Conservation (phyloP, 2,888 invertebrate genomes). For the Adelognathus sp. region DNA sequence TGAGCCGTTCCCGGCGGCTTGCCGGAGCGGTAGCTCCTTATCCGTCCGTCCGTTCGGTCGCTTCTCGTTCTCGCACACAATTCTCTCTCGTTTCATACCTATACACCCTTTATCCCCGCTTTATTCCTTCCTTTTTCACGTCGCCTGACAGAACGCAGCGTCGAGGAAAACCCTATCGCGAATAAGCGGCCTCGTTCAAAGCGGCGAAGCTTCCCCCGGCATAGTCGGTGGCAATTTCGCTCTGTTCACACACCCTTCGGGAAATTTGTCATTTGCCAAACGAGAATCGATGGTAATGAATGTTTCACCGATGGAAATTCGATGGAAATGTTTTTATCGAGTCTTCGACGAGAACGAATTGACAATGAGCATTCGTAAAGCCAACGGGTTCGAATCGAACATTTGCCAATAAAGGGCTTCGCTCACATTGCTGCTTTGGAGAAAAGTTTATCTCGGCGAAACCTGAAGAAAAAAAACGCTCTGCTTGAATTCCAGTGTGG, state of each 20-base stretch:
- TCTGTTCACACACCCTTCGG: neutral
- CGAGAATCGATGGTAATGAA: neutral
- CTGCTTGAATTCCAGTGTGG: neutral
- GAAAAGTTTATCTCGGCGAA: neutral
- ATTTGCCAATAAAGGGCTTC: too few species aligned
- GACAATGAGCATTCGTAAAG: neutral
- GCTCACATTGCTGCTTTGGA: too few species aligned
- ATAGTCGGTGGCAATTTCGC: neutral
- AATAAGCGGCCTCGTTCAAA: neutral
- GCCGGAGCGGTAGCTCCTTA: slow-evolving; percentile 57
- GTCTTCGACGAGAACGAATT: neutral
- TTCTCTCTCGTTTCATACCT: slow-evolving; percentile 1
- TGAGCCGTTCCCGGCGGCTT: slow-evolving; percentile 59
- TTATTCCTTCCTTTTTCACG: neutral
- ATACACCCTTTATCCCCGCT: neutral
- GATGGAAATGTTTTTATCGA: neutral
- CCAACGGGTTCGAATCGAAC: neutral
- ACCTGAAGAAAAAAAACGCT: neutral
- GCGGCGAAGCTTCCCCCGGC: too few species aligned
- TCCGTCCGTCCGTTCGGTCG: slow-evolving; percentile 58
- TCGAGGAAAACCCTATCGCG: slow-evolving; percentile 18
- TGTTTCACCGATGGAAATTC: neutral
- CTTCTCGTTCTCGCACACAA: slow-evolving; percentile 42
- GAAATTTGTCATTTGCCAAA: neutral
- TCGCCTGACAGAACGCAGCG: slow-evolving; percentile 8